Conservation (phyloP, 2,113 vertebrate species). For the Eclectus roratus region DNA sequence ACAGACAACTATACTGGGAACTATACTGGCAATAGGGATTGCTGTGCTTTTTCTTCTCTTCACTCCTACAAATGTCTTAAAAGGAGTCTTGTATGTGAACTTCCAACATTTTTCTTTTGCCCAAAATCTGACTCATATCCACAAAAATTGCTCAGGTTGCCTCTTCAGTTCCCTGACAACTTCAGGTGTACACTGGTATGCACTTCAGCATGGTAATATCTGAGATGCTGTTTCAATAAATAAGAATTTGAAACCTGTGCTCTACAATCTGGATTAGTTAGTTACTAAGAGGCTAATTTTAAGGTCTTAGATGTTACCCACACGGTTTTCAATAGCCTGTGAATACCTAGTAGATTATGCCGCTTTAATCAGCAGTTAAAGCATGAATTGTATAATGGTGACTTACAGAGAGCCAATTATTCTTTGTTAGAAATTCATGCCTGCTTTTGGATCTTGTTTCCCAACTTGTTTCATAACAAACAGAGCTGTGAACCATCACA, state of each 20-base stretch:
- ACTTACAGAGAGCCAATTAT: neutral
- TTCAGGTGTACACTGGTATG: neutral
- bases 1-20: neutral
- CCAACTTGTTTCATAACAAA: slow-evolving; percentile 3
- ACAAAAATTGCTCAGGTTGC: rapidly evolving
- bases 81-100: neutral
- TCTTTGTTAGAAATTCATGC: neutral
- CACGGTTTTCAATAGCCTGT: neutral
- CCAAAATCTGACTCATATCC: neutral
- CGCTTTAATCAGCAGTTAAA: neutral
- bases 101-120: neutral
- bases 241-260: neutral
- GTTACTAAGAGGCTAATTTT: neutral
- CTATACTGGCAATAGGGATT: neutral
- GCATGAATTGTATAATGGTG: neutral
- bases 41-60: neutral
- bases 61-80: neutral
- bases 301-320: neutral
- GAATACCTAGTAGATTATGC: neutral
- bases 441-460: neutral
- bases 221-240: neutral
- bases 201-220: neutral
- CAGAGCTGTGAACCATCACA: neutral
- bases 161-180: neutral
- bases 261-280: neutral